Evolutionary conservation across 2,888 invertebrate species (phyloP), one percentile per base, ranked within the genome.

Genomic region (Cephus pygmeus): DNA sequence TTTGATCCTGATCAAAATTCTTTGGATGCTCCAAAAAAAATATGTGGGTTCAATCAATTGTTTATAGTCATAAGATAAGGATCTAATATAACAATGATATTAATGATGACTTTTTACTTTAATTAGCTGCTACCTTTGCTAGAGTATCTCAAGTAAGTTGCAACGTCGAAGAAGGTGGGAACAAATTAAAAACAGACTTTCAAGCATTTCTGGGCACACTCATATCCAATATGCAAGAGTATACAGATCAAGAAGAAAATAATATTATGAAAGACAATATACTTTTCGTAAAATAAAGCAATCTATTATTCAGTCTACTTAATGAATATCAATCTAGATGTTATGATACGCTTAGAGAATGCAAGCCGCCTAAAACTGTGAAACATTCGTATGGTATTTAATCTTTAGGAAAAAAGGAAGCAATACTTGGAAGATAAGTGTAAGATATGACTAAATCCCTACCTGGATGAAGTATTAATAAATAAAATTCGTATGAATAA

Each of bases 111-210:
- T 23, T 56, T 56, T 15, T 23, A 56, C 9, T 56, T 79, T 78
- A 35, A 79, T 76, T 81, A 95, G 95, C 94, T 79, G 91, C 93
- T 34, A 93, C 93, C 40, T 94, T 95, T 87, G 92, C 93, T 15
- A 93, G 93, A 86, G 93, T 95, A 36, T 93, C 94, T 12, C 94
- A 94, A 88, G 93, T 94, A 4, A 91, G 92, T 76, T 93, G 93
- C 23, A 94, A 94, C 86, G 89, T 94, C 80, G 94, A 94, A 85
- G 92, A 93, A 56, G 93, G 93, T 85, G 93, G 93, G 34, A 93
- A 93, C 85, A 92, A 93, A 80, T 90, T 95, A 76, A 93, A 93
- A 90, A 92, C 92, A 73, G 94, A 94, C 85, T 95, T 95, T 82
- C 85, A 87, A 75, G 83, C 87, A 11, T 91, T 88, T 80, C 75